These are phyloP conservation scores for Hemiprocne comata DNA, from an alignment of 2,113 vertebrate genomes.

Conservation along the genomic window DNA sequence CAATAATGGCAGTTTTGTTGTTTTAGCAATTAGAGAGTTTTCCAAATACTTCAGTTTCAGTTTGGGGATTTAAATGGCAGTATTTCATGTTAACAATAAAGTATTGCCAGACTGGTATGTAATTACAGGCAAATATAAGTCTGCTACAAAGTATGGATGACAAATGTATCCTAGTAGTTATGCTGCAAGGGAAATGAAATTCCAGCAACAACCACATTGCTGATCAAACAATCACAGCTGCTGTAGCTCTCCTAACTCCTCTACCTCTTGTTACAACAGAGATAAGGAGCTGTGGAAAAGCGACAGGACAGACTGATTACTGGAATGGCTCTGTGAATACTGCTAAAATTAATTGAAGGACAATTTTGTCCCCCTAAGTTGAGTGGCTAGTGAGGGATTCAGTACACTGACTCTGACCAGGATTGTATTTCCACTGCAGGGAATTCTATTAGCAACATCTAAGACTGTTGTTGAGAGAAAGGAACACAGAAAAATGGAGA, in stretches of 20 bases:
- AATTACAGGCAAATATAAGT: conserved; percentile 55
- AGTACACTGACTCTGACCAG: not conserved
- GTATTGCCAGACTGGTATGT: conserved; percentile 46
- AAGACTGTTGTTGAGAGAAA: not conserved
- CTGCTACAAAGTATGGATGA: conserved; percentile 49
- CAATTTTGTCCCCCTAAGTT: not conserved
- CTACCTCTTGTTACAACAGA: not conserved
- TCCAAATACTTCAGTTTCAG: conserved; percentile 22
- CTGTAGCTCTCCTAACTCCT: not conserved
- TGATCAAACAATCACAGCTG: conserved; percentile 52
- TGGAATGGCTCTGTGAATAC: not conserved
- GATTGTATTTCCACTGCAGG: not conserved
- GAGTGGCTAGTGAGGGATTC: not conserved
- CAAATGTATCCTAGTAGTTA: conserved; percentile 36
- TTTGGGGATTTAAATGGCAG: conserved; percentile 28
- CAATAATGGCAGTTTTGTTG: conserved; percentile 43
- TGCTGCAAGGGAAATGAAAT: conserved; percentile 55
- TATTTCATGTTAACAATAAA: conserved; percentile 55
- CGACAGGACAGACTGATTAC: not conserved
- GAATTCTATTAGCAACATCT: not conserved
- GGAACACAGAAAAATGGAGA: not conserved
- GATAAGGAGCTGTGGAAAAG: not conserved
- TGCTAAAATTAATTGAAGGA: not conserved
- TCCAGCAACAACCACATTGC: conserved; percentile 26
- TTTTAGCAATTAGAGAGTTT: conserved; percentile 46